Conservation (phyloP, 2,888 invertebrate species). For the Matsumyia berberina region DNA sequence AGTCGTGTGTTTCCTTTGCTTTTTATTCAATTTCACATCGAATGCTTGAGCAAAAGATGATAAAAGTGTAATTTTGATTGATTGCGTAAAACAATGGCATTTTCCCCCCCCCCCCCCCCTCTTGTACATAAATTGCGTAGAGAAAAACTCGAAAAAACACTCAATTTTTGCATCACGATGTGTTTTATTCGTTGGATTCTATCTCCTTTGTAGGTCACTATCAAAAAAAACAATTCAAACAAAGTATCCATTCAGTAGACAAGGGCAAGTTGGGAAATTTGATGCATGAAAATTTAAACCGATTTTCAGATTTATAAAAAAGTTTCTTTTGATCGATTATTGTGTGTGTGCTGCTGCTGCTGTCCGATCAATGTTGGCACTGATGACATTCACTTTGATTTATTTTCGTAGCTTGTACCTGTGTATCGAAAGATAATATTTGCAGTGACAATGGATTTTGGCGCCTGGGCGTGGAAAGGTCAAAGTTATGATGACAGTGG, state of each 20-base stretch:
- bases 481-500: constrained; percentile 18
- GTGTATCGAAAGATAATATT: constrained; percentile 13
- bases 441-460: constrained; percentile 26
- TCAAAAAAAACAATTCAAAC: no score
- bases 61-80: constrained; percentile 43
- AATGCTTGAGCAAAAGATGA: constrained; percentile 2
- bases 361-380: constrained; percentile 32
- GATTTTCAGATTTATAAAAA: constrained; percentile 39
- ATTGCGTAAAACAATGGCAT: constrained; percentile 34
- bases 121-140: background rate
- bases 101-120: no score
- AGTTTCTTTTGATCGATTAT: constrained; percentile 33
- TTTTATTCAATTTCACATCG: background rate
- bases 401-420: background rate
- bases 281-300: constrained; percentile 48
- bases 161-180: constrained; percentile 13
- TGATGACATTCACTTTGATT: constrained; percentile 37
- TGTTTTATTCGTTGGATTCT: constrained; percentile 10
- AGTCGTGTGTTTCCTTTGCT: constrained; percentile 15
- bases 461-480: constrained; percentile 41
- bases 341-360: background rate
- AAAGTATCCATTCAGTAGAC: background rate
- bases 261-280: constrained; percentile 50
- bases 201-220: constrained; percentile 35
- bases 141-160: background rate